Evolutionary conservation across 2,797 vertebrate genomes (phyloP).

Genomic region (Orientallactaga sibirica): DNA sequence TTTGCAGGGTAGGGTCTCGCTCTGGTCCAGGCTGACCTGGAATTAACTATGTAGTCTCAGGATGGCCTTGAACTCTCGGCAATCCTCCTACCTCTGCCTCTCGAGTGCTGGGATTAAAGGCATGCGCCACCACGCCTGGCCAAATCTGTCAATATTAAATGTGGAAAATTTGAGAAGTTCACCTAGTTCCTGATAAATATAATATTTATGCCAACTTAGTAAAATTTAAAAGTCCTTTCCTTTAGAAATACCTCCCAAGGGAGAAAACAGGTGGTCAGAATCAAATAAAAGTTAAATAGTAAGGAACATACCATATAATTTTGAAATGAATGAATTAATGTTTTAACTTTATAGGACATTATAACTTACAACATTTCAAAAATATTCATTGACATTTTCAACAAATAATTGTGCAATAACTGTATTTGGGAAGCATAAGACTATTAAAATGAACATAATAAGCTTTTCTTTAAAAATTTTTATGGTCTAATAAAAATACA

Average conservation of each 20-base stretch:
- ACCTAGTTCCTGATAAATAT: not conserved
- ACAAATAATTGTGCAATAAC: not conserved
- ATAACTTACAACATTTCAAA: not conserved
- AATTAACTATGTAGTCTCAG: no score
- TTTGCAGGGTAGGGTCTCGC: no score
- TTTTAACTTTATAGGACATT: not conserved
- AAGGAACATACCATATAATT: not conserved
- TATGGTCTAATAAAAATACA: not conserved
- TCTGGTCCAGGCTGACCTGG: no score
- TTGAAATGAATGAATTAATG: not conserved
- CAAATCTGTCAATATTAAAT: not conserved
- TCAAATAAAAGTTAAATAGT: not conserved
- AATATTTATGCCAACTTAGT: not conserved
- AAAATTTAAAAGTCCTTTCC: not conserved
- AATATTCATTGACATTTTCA: not conserved
- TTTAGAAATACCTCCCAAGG: not conserved
- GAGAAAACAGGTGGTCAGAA: not conserved
- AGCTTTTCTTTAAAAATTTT: not conserved
- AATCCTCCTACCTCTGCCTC: no score
- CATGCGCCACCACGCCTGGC: no score
- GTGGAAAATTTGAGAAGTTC: slow-evolving; percentile 42
- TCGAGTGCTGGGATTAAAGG: no score
- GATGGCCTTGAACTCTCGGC: no score
- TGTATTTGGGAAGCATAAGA: not conserved
- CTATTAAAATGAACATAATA: not conserved